Evolutionary conservation across 1,140 invertebrate genomes (phyloP).

Genomic region (Drosophila ogumai): DNA sequence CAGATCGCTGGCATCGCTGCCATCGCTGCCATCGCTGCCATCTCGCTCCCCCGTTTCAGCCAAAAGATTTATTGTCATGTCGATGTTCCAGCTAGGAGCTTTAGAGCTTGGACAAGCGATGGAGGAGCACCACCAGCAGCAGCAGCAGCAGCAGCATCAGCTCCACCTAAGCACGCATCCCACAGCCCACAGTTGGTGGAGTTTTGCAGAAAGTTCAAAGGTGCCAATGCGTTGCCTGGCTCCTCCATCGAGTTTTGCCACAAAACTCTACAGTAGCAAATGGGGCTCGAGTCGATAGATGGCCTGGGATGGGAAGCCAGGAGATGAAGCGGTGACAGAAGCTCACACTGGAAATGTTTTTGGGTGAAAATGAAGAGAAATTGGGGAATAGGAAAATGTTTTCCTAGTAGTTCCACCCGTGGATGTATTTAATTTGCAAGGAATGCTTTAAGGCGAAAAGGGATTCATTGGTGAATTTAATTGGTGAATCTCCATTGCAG

Average conservation of each 20-base stretch:
- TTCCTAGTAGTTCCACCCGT: background rate
- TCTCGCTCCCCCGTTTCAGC: constrained; percentile 5
- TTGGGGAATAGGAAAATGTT: too few species aligned
- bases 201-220: constrained; percentile 70
- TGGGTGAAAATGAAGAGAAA: background rate
- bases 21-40: constrained; percentile 27
- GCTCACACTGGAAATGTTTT: background rate
- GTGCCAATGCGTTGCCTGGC: constrained; percentile 70
- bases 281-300: constrained; percentile 17
- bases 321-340: constrained; percentile 16
- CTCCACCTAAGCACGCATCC: constrained; percentile 55
- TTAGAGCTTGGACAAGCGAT: constrained; percentile 11
- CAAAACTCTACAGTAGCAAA: constrained; percentile 51
- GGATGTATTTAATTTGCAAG: background rate
- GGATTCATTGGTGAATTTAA: too few species aligned
- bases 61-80: constrained; percentile 78
- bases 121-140: background rate
- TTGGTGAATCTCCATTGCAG: too few species aligned
- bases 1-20: constrained; percentile 38
- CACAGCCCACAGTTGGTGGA: constrained; percentile 20
- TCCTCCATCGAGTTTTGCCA: constrained; percentile 9
- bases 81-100: constrained; percentile 40
- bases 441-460: too few species aligned
- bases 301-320: constrained; percentile 11
- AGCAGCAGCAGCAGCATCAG: constrained; percentile 7